These are phyloP conservation scores for Aphidoletes aphidimyza DNA, from an alignment of 2,888 invertebrate species.

Conservation along the genomic window DNA sequence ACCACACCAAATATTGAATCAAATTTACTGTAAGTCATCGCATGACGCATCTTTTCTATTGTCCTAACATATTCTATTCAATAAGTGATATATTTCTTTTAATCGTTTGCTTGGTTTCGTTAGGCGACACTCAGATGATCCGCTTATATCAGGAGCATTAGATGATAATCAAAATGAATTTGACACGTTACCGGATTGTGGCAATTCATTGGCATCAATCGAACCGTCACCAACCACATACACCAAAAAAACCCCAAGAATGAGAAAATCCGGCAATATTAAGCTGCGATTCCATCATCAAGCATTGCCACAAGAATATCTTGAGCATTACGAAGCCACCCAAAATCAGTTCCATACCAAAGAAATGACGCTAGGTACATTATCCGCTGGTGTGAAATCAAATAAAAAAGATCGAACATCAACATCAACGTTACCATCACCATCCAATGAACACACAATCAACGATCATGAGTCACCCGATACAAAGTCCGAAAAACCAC, in stretches of 20 bases:
- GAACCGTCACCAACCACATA: conserved; percentile 28
- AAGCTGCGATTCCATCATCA: conserved; percentile 85
- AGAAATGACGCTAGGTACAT: neutral
- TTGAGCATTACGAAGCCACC: conserved; percentile 82
- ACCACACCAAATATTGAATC: conserved; percentile 56
- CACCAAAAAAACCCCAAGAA: conserved; percentile 58
- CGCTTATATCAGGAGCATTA: conserved; percentile 65
- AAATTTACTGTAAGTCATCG: conserved; percentile 57
- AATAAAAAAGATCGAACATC: conserved; percentile 57
- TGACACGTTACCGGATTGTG: conserved; percentile 57
- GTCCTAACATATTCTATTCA: too few relatives aligned
- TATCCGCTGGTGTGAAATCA: conserved; percentile 54
- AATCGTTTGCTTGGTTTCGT: neutral
- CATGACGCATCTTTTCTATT: too few relatives aligned
- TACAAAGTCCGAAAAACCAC: conserved; percentile 69
- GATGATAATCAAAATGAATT: conserved; percentile 59
- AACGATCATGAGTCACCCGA: conserved; percentile 5
- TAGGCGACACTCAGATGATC: conserved; percentile 64
- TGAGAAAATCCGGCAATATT: conserved; percentile 69
- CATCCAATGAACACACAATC: neutral
- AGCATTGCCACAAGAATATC: conserved; percentile 80
- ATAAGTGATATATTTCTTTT: neutral
- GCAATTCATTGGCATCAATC: conserved; percentile 56
- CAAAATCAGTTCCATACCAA: conserved; percentile 68
- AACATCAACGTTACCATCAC: neutral